These are phyloP conservation scores for Coracopsis vasa DNA, from an alignment of 2,113 vertebrate species.

Conservation along the genomic window DNA sequence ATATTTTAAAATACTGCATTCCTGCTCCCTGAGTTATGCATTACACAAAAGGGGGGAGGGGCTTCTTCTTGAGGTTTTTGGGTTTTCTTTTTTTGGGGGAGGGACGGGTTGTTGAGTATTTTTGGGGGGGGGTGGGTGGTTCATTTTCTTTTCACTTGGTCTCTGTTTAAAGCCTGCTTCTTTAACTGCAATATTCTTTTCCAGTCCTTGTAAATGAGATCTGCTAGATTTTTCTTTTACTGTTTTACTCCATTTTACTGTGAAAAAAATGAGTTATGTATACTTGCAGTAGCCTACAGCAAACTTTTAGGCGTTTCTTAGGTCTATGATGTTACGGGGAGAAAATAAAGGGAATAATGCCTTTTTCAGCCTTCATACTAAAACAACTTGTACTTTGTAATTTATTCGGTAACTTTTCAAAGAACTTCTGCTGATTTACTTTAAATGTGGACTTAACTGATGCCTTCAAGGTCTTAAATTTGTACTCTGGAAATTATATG, in stretches of 20 bases:
- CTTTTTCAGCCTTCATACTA: not conserved
- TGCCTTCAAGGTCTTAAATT: not conserved
- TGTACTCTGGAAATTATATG: not conserved
- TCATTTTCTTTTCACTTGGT: not conserved
- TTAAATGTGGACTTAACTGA: not conserved
- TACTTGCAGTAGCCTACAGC: constrained; percentile 16
- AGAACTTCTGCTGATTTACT: not conserved
- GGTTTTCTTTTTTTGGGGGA: rapidly evolving
- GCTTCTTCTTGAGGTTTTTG: not conserved
- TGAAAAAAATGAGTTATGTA: not conserved
- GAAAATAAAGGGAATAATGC: constrained; percentile 7
- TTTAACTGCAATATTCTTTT: not conserved
- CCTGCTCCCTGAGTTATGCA: not conserved
- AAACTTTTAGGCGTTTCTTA: constrained; percentile 6
- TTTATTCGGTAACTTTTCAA: not conserved
- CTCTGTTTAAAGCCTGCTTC: constrained; percentile 10
- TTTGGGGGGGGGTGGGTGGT: not conserved
- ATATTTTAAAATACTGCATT: constrained; percentile 37
- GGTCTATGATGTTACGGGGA: not conserved
- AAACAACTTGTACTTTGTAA: not conserved
- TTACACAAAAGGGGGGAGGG: not conserved
- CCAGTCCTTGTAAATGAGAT: not conserved
- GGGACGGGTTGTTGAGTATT: rapidly evolving
- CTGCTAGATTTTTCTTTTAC: constrained; percentile 5
- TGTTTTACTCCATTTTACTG: not conserved